Evolutionary conservation across 2,797 vertebrate species (phyloP), one percentile per base, ranked within the genome.

Genomic region (Bradypodion ventrale): DNA sequence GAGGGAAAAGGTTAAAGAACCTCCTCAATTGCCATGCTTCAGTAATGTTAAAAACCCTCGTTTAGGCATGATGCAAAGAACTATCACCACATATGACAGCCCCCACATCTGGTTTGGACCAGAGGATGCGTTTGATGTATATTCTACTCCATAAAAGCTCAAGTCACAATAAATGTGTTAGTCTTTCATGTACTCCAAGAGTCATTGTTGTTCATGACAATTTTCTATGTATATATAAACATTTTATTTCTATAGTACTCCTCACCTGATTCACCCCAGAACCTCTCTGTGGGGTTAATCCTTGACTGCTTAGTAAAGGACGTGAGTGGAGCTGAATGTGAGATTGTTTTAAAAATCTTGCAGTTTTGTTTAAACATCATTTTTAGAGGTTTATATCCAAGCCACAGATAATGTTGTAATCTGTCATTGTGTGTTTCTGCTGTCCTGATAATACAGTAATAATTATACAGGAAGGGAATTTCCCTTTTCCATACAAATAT

Each of bases 391-490:
- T 59, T 72, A 70, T 70, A 70, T 70, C 52, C 56, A 84, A 72
- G 23, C 40, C 66, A 29, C 42, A 84, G 49, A 84, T 84, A 49
- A 44, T 70, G 75, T 59, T 70, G 52, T 56, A 63, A 69, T 13
- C 19, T 21, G 25, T 66, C 52, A 73, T n/a, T 42, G 63, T 42
- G 10, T 68, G 35, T 62, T 69, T 78, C 56, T 76, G 29, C 29
- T 5, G 32, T 78, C 66, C 29, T 83, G 49, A 49, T 40, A 49
- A 49, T 49, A 12, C 66, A 37, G 69, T 66, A 66, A 69, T 69
- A 40, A 2, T 42, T 44, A 27, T 44, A 23, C 42, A 25, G 40
- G 44, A 44, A 42, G 3, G 7, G 4, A 72, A 44, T 73, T 44
- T 29, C 42, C 37, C 7, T 40, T 23, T 40, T 69, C 37, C 40